Conservation (phyloP, 64 coral and sea anemone species). For the Orbicella faveolata region DNA sequence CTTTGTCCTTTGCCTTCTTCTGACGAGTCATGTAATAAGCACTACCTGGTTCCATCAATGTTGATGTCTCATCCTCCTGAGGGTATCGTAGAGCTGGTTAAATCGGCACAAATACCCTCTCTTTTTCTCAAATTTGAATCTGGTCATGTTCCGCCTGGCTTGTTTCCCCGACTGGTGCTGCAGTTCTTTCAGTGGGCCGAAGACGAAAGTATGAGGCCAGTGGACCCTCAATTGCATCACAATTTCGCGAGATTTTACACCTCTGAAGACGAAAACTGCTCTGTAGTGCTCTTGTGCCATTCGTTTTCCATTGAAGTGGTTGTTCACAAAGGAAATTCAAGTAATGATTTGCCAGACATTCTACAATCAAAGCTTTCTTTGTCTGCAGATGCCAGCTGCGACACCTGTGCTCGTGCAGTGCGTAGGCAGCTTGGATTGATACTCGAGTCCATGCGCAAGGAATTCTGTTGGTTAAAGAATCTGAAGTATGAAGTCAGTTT, state of each 20-base stretch:
- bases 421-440: background rate
- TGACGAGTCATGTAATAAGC: background rate
- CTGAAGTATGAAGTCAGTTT: background rate
- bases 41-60: conserved; percentile 24
- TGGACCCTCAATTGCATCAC: background rate
- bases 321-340: background rate
- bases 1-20: conserved; percentile 6
- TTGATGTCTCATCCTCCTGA: conserved; percentile 1
- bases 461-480: background rate
- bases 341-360: background rate
- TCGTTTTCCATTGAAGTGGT: background rate
- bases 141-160: conserved; percentile 5
- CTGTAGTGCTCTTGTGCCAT: background rate
- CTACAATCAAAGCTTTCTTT: background rate
- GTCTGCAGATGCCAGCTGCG: background rate
- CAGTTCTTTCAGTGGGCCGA: conserved; percentile 26
- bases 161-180: conserved; percentile 29
- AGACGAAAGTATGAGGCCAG: background rate
- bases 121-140: conserved; percentile 1
- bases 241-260: conserved; percentile 5
- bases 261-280: background rate
- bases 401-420: background rate
- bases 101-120: conserved; percentile 6
- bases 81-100: background rate
- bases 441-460: background rate